These are phyloP conservation scores for Staurois parvus DNA, from an alignment of 2,797 vertebrate genomes.

Conservation along the genomic window DNA sequence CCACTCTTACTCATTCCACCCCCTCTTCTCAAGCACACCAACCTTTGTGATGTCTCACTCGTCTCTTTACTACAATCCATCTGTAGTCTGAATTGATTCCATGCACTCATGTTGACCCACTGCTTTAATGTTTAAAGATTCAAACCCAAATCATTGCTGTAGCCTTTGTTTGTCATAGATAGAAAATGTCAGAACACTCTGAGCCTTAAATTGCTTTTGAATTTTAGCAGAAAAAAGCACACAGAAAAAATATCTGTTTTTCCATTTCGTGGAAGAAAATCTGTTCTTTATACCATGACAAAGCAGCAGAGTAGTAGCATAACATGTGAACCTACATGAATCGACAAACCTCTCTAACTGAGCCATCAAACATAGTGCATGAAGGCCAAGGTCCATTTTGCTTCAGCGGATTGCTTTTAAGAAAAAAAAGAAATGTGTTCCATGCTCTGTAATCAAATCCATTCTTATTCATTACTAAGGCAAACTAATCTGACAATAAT, in stretches of 20 bases:
- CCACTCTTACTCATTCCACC: slow-evolving; percentile 18
- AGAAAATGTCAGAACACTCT: slow-evolving; percentile 55
- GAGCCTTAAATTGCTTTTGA: slow-evolving; percentile 52
- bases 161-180: slow-evolving; percentile 52
- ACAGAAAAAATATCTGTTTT: slow-evolving; percentile 42
- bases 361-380: slow-evolving; percentile 30
- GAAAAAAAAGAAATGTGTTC: not conserved
- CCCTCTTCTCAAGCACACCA: slow-evolving; percentile 13
- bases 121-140: slow-evolving; percentile 56
- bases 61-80: slow-evolving; percentile 23
- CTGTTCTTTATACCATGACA: slow-evolving; percentile 45
- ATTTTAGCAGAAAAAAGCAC: slow-evolving; percentile 46
- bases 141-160: slow-evolving; percentile 55
- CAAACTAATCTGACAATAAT: not conserved
- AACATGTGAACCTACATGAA: slow-evolving; percentile 48
- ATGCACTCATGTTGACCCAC: slow-evolving; percentile 56
- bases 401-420: slow-evolving; percentile 1
- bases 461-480: not conserved
- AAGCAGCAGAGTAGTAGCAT: slow-evolving; percentile 36
- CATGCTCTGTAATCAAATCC: not conserved
- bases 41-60: slow-evolving; percentile 29
- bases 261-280: slow-evolving; percentile 39
- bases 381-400: slow-evolving; percentile 5
- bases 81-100: slow-evolving; percentile 50
- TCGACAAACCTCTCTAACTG: not conserved